phyloP scores from a whole-genome alignment of 1,140 invertebrate genomes.

The Zaprionus camerounensis region DNA sequence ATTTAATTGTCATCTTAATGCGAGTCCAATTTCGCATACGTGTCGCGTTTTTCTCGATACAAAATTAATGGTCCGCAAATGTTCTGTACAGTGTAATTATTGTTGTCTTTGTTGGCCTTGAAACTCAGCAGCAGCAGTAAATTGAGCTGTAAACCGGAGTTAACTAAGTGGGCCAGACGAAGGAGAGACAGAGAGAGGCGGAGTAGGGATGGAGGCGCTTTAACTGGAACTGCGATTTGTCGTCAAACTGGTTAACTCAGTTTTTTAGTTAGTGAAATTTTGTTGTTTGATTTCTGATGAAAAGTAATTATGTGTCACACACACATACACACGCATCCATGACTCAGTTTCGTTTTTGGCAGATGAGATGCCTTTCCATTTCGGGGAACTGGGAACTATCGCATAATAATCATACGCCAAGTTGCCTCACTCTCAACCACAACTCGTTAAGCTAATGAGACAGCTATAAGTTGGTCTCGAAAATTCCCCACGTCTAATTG shows the following conservation, averaged over 20 bases:
- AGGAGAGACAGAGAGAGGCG: not conserved
- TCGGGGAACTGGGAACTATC: not conserved
- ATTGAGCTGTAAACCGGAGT: conserved; percentile 47
- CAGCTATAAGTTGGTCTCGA: not conserved
- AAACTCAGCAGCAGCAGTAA: conserved; percentile 55
- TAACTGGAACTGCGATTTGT: conserved; percentile 37
- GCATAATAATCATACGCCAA: not conserved
- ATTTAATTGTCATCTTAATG: conserved; percentile 77
- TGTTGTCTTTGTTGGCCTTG: conserved; percentile 64
- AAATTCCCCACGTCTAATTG: not conserved
- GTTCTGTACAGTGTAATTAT: conserved; percentile 67
- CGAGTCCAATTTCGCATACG: conserved; percentile 9
- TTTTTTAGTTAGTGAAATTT: conserved; percentile 45
- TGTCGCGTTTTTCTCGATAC: not conserved
- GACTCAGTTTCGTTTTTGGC: conserved; percentile 19
- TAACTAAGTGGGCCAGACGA: conserved; percentile 22
- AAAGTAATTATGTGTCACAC: conserved; percentile 43
- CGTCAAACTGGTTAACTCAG: conserved; percentile 34
- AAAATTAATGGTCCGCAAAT: conserved; percentile 42
- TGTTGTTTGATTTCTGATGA: conserved; percentile 31
- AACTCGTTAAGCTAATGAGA: not conserved
- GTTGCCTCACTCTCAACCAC: not conserved
- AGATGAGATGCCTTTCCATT: conserved; percentile 2
- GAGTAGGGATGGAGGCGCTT: not conserved
- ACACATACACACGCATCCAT: not conserved